A percentile compares a stretch with the other conserved stretches of the same genome.
These are phyloP conservation scores for Eristalinus sepulchralis DNA, from an alignment of 2,888 invertebrate genomes.

Conservation along the genomic window DNA sequence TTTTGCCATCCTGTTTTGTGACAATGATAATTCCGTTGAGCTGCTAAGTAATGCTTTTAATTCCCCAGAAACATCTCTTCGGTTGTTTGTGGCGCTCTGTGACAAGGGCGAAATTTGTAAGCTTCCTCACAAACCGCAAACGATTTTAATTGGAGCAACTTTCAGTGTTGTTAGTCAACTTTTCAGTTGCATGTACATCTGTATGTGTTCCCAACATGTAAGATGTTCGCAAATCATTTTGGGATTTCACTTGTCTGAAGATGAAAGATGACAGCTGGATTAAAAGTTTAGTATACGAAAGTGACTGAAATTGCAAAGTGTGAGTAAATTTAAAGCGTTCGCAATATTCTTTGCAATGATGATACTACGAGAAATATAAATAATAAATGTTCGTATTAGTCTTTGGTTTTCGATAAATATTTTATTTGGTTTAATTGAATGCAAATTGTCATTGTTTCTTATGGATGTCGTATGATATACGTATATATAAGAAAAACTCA, in stretches of 20 bases:
- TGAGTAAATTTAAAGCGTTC: conserved; percentile 14
- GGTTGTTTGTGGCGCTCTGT: conserved; percentile 29
- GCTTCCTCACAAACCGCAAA: conserved; percentile 27
- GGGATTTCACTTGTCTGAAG: conserved; percentile 40
- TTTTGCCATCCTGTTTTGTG: conserved; percentile 18
- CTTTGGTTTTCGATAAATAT: no score
- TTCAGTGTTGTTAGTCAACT: not conserved
- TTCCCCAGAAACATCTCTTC: conserved; percentile 39
- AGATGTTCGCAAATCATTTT: conserved; percentile 53
- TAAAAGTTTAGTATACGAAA: conserved; percentile 35
- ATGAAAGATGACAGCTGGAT: conserved; percentile 39
- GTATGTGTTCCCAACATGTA: not conserved
- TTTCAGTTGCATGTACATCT: not conserved
- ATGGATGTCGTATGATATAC: no score
- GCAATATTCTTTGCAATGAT: no score
- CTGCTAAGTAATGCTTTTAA: conserved; percentile 58
- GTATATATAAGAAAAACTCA: no score
- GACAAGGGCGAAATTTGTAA: conserved; percentile 21
- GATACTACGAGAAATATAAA: no score
- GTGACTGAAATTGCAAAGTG: conserved; percentile 9
- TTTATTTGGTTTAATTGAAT: no score
- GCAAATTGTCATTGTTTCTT: no score
- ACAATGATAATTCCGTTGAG: conserved; percentile 59
- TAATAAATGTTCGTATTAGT: no score
- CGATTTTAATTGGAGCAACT: conserved; percentile 4